These are phyloP conservation scores for Dynastes tityus DNA, from an alignment of 2,888 invertebrate species.

Conservation along the genomic window DNA sequence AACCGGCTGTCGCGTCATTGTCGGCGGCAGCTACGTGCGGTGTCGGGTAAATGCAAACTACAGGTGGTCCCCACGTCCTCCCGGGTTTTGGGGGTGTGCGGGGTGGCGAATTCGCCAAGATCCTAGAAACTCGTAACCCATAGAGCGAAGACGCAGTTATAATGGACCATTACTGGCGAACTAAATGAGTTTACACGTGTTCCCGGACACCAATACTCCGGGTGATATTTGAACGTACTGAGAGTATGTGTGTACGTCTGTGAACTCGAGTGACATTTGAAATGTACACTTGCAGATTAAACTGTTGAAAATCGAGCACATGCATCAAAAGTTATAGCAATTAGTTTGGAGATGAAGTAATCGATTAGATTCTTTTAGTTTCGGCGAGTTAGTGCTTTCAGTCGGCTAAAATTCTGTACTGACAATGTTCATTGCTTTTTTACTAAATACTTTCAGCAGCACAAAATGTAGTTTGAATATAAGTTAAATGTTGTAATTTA, in stretches of 20 bases:
- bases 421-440: no score
- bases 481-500: no score
- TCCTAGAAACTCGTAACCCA: slow-evolving; percentile 38
- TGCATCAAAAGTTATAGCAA: background rate
- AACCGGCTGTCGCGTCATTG: slow-evolving; percentile 21
- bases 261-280: background rate
- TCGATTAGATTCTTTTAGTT: no score
- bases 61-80: slow-evolving; percentile 55
- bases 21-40: slow-evolving; percentile 34
- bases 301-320: background rate
- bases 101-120: slow-evolving; percentile 24
- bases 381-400: no score
- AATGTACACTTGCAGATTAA: background rate
- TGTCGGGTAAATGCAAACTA: slow-evolving; percentile 55
- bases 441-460: no score
- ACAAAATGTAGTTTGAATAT: no score
- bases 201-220: slow-evolving; percentile 28
- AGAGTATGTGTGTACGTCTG: background rate
- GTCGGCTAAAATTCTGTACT: no score
- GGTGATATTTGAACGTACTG: slow-evolving; percentile 7
- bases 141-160: slow-evolving; percentile 57
- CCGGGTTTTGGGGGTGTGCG: slow-evolving; percentile 22
- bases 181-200: slow-evolving; percentile 63
- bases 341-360: no score
- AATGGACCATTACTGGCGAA: slow-evolving; percentile 61